Evolutionary conservation across 2,113 vertebrate species (phyloP), one percentile per base, ranked within the genome.

Genomic region (Passer domesticus): DNA sequence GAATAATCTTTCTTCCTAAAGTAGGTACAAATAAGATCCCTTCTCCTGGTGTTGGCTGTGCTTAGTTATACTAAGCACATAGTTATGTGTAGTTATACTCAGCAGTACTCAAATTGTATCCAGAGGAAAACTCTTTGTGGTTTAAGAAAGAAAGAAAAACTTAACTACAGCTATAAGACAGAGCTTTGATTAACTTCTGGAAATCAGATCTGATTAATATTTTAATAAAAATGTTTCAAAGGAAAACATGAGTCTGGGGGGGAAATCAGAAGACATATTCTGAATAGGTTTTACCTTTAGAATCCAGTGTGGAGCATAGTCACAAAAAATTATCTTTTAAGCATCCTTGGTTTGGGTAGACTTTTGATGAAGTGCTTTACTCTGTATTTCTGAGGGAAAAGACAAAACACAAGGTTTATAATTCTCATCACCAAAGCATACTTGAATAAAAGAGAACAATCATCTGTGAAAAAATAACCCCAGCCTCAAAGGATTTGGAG

Each of bases 391-490:
- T 39, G 63, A 46, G 2, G 7, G 31, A 39, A 19, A 83, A 28
- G 14, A 37, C 1, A 11, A 56, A 75, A 74, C 33, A 3, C 3
- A 33, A 80, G 7, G 7, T 55, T 70, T 79, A 10, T 37, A 50
- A 66, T 49, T 55, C 23, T 78, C 6, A 81, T 83, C 55, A 70
- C 10, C 39, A 92, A 83, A 63, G 1, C 17, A 15, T 37, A 7
- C 5, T 56, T 56, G 7, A 59, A 24, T 44, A 72, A 68, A 15
- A 59, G 8, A 63, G 20, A 78, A 46, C 2, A 86, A 50, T 49
- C 2, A 53, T 15, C 21, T 62, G 7, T 0, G 31, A 17, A 4
- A 7, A 20, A 37, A 23, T 22, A 19, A 13, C 2, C 5, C 4
- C 41, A 37, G 2, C 47, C 10, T 3, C 47, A 60, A 52, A 79